phyloP scores from a whole-genome alignment of 2,113 vertebrate genomes.

The Brachypodius melanocephalos region DNA sequence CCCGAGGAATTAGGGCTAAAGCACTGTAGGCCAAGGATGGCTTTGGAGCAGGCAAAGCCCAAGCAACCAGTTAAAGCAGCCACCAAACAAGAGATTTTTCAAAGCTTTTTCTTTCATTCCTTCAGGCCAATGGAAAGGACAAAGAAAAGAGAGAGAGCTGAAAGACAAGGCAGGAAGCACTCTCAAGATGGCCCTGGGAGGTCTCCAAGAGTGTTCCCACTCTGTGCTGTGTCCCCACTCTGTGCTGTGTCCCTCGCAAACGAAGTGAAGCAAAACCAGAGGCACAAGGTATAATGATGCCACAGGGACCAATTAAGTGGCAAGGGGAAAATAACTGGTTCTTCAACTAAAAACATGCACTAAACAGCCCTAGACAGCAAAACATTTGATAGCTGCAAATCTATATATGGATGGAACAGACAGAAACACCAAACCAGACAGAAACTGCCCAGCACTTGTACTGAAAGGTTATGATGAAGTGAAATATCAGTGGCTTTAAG shows the following conservation, averaged over 20 bases:
- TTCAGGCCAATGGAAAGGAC: not conserved
- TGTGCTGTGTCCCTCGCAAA: not conserved
- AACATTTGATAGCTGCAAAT: not conserved
- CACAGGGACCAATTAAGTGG: not conserved
- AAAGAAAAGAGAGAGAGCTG: not conserved
- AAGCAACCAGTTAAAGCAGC: not conserved
- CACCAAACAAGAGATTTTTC: not conserved
- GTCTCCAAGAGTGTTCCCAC: not conserved
- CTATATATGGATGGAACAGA: not conserved
- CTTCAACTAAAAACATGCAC: not conserved
- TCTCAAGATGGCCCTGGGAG: not conserved
- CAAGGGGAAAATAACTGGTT: not conserved
- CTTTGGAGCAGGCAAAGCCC: not conserved
- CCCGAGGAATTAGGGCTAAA: not conserved
- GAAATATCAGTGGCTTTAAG: not conserved
- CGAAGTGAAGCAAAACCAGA: not conserved
- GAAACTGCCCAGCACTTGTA: not conserved
- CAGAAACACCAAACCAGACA: not conserved
- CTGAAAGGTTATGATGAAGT: not conserved
- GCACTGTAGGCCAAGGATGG: not conserved
- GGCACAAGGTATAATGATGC: accelerated
- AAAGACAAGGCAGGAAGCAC: not conserved
- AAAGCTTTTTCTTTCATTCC: not conserved
- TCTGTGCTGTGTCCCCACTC: not conserved
- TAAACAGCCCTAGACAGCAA: not conserved